Conservation (phyloP, 92 coral and sea anemone genomes). For the Muricea muricata region DNA sequence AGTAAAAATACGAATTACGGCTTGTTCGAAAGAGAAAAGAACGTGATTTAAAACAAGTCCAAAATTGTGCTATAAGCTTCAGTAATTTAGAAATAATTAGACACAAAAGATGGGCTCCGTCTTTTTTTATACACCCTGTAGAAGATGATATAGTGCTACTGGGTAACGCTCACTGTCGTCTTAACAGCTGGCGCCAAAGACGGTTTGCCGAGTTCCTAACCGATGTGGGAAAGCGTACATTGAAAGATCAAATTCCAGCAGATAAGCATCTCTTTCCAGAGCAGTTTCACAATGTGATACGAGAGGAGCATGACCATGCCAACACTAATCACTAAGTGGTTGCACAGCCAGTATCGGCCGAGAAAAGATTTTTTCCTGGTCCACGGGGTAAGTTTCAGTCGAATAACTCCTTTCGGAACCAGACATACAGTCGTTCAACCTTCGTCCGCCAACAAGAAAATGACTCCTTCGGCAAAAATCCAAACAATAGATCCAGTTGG, state of each 20-base stretch:
- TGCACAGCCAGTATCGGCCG: constrained; percentile 19
- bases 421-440: not conserved
- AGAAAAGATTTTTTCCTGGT: not conserved
- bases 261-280: constrained; percentile 25
- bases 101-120: too few relatives aligned
- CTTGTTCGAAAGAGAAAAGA: too few relatives aligned
- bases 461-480: not conserved
- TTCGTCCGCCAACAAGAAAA: not conserved
- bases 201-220: constrained; percentile 4
- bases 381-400: constrained; percentile 14
- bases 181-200: constrained; percentile 10
- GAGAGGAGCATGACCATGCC: not conserved
- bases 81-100: too few relatives aligned
- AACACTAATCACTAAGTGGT: constrained; percentile 23
- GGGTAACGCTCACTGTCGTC: not conserved
- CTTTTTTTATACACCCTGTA: too few relatives aligned
- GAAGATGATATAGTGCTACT: constrained; percentile 30
- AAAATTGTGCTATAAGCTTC: too few relatives aligned
- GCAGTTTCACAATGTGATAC: not conserved
- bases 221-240: not conserved
- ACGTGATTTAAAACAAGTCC: too few relatives aligned
- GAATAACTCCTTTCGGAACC: constrained; percentile 33
- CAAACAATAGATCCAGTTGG: too few relatives aligned
- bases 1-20: too few relatives aligned
- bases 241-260: constrained; percentile 10